Evolutionary conservation across 2,113 vertebrate species (phyloP).

Genomic region (Porphyrio hochstetteri): DNA sequence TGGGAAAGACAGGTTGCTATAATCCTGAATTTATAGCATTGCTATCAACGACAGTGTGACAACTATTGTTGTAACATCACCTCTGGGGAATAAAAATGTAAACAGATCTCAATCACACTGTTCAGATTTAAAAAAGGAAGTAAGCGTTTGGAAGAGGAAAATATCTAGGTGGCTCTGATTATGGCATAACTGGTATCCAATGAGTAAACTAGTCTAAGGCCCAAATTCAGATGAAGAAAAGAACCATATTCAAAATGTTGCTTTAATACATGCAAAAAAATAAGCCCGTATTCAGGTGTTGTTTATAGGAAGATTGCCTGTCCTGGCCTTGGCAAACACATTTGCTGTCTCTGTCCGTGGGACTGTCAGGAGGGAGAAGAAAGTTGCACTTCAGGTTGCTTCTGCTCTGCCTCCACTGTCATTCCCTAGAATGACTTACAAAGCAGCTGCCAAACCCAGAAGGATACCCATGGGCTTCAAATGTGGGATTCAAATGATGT

Average conservation of each 20-base stretch:
- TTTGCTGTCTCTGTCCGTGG: background rate
- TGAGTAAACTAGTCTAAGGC: background rate
- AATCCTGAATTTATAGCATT: background rate
- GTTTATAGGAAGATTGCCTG: background rate
- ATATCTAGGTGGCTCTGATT: background rate
- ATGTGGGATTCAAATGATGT: background rate
- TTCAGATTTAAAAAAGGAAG: background rate
- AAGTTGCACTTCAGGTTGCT: background rate
- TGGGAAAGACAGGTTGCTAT: background rate
- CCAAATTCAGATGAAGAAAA: background rate
- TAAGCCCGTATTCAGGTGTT: background rate
- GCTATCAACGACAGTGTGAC: background rate
- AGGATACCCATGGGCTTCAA: background rate
- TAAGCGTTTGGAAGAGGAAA: background rate
- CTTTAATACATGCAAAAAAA: background rate
- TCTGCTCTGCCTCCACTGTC: background rate
- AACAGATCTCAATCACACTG: background rate
- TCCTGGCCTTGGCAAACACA: background rate
- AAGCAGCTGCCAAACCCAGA: background rate
- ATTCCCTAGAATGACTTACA: background rate
- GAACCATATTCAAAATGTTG: background rate
- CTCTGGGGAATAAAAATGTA: background rate
- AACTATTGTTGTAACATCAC: background rate
- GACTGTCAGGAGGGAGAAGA: background rate
- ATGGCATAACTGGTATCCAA: background rate